phyloP scores from a whole-genome alignment of 2,797 vertebrate species.

The Sebastes melanostomus region DNA sequence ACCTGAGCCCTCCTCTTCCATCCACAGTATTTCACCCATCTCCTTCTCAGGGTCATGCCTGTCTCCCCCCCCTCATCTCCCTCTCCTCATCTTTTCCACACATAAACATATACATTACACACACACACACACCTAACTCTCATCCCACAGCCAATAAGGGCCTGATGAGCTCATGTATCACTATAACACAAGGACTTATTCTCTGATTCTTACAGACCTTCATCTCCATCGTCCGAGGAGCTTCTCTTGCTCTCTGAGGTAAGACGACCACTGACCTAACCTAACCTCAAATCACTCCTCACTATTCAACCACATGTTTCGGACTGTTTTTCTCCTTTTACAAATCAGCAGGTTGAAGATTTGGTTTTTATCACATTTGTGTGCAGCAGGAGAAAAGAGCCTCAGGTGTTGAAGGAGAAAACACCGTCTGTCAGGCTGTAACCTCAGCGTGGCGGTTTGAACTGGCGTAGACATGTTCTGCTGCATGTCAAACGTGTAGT shows the following conservation, averaged over 20 bases:
- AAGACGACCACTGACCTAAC: slow-evolving; percentile 47
- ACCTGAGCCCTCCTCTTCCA: slow-evolving; percentile 81
- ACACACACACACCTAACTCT: slow-evolving; percentile 40
- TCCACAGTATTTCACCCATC: slow-evolving; percentile 80
- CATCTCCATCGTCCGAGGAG: slow-evolving; percentile 80
- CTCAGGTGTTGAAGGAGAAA: neutral
- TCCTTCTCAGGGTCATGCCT: slow-evolving; percentile 84
- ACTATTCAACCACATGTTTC: neutral
- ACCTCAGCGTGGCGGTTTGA: slow-evolving; percentile 14
- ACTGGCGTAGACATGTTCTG: neutral
- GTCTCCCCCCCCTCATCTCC: slow-evolving; percentile 22
- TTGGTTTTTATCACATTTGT: neutral
- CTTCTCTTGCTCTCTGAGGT: slow-evolving; percentile 84
- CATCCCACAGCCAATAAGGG: slow-evolving; percentile 86
- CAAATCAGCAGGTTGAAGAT: neutral
- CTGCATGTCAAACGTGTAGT: slow-evolving; percentile 44
- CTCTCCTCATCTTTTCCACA: slow-evolving; percentile 10
- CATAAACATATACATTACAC: neutral
- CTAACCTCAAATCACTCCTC: neutral
- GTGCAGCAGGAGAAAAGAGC: neutral
- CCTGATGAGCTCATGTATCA: slow-evolving; percentile 87
- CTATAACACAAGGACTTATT: slow-evolving; percentile 86
- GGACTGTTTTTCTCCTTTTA: neutral
- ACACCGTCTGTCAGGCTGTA: neutral
- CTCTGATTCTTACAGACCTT: slow-evolving; percentile 77